Evolutionary conservation across 2,113 vertebrate genomes (phyloP), one percentile per base, ranked within the genome.

Genomic region (Ciconia stormi): DNA sequence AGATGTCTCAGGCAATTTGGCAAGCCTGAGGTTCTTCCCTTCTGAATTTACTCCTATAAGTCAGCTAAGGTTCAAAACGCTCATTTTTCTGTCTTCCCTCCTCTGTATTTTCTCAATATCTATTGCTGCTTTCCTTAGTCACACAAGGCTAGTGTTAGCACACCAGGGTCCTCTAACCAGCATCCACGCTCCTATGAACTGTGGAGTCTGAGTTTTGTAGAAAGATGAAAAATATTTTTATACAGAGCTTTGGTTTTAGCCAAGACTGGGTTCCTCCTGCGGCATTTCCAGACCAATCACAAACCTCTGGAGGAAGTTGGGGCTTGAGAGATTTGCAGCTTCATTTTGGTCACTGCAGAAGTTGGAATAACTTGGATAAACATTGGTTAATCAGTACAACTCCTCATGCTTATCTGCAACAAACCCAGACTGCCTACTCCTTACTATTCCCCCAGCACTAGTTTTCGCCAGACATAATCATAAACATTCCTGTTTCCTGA

Each of bases 21-120:
- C 93, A 91, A 55, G 82, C 16, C 26, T 73, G 10, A 77, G n/a
- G n/a, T 93, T 94, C 86, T 93, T 82, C 52, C 62, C 78, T 83
- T 66, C 58, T 89, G 78, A 95, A 69, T 93, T 88, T 95, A 82
- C 58, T 88, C 62, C 53, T 80, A 13, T 38, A 90, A 96, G 81
- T 97, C 91, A 95, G n/a, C 73, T 76, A 76, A 87, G 91, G 87
- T 93, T 96, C 87, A 97, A 94, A 95, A 87, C 22, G 7, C 73
- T 96, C 56, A 42, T 11, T 73, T 95, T 96, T 92, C 87, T 77
- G 36, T 69, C 40, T 85, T 85, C 15, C 25, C 10, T 85, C 25
- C 12, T 53, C 49, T 88, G 30, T 13, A 40, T 87, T 82, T 93
- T 94, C 52, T 76, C 46, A 38, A 0, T 66, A 67, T 82, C 58